Evolutionary conservation across 1,140 invertebrate genomes (phyloP).

Genomic region (Hestina assimilis): DNA sequence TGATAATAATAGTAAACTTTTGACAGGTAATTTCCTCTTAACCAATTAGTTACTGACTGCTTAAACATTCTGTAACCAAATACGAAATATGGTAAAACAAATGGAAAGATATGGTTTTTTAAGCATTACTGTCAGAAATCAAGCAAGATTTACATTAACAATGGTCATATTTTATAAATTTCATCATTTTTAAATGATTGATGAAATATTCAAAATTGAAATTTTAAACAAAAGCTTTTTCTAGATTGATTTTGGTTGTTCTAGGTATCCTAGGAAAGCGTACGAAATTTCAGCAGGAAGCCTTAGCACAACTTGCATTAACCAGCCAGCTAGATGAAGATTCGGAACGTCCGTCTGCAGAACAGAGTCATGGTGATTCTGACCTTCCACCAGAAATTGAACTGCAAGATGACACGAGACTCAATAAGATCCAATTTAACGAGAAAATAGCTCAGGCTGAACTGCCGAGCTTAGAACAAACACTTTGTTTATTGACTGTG

Average conservation of each 20-base stretch:
- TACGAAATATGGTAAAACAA: no score
- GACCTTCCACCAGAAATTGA: constrained; percentile 82
- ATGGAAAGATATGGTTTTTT: no score
- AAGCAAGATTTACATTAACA: no score
- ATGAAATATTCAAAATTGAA: no score
- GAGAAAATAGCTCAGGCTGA: constrained; percentile 79
- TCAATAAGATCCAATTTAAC: constrained; percentile 87
- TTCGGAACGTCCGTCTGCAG: constrained; percentile 62
- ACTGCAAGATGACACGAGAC: constrained; percentile 90
- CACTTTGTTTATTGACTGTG: constrained; percentile 84
- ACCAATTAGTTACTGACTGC: no score
- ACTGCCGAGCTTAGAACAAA: constrained; percentile 87
- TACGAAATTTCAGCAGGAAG: constrained; percentile 91
- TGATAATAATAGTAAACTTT: no score
- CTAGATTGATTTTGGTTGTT: constrained; percentile 21
- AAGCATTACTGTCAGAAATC: no score
- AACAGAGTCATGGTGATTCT: constrained; percentile 66
- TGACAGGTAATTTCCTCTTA: no score
- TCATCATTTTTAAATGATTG: no score
- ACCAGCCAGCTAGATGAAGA: constrained; percentile 78
- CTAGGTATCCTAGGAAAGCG: constrained; percentile 90
- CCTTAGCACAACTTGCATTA: constrained; percentile 89
- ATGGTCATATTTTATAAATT: no score
- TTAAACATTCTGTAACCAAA: no score
- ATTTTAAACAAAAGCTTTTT: no score